Evolutionary conservation across 2,888 invertebrate species (phyloP).

Genomic region (Neoscelio sp.): DNA sequence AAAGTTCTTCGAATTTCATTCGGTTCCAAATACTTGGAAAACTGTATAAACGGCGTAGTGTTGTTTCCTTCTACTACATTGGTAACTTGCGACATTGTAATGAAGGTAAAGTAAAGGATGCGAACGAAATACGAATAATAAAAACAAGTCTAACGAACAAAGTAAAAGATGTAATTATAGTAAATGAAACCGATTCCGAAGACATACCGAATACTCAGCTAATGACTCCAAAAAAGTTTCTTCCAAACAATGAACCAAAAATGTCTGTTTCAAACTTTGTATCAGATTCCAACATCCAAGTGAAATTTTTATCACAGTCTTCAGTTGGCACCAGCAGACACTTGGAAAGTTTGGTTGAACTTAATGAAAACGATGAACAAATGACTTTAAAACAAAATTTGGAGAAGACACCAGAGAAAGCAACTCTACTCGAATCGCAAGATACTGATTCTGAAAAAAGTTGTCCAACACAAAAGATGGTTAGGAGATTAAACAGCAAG

Average conservation of each 20-base stretch:
- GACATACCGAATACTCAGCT: slow-evolving; percentile 2
- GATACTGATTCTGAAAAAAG: slow-evolving; percentile 15
- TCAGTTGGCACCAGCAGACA: not conserved
- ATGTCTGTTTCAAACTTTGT: not conserved
- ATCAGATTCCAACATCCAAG: slow-evolving; percentile 18
- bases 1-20: slow-evolving; percentile 22
- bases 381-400: too few relatives aligned
- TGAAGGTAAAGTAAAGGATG: not conserved
- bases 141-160: too few relatives aligned
- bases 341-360: not conserved
- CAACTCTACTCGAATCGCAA: too few relatives aligned
- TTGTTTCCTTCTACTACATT: slow-evolving; percentile 59
- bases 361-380: not conserved
- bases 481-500: not conserved
- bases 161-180: not conserved
- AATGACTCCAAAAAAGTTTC: not conserved
- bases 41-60: slow-evolving; percentile 56
- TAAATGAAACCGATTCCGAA: not conserved
- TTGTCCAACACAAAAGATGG: not conserved
- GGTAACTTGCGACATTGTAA: slow-evolving; percentile 21
- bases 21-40: slow-evolving; percentile 68
- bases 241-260: not conserved
- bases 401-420: too few relatives aligned
- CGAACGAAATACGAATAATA: too few relatives aligned
- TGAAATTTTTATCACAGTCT: slow-evolving; percentile 23